Evolutionary conservation across 2,888 invertebrate genomes (phyloP), one percentile per base, ranked within the genome.

Genomic region (Leptinotarsa rubiginosa): DNA sequence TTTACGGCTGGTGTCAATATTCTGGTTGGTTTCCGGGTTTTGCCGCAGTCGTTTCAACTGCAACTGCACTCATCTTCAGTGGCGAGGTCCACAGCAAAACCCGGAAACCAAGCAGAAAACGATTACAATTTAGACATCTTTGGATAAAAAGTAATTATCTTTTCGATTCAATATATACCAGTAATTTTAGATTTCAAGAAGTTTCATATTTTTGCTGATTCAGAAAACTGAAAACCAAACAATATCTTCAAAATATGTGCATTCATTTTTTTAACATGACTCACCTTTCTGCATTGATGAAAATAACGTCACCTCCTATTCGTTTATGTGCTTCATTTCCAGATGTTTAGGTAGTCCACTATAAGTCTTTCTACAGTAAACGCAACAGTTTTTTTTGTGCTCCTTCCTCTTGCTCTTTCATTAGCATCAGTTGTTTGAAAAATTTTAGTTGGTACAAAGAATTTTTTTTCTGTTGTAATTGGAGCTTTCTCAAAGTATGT

Each of bases 301-400:
- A 65, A 65, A 65, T 65, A 65, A 65, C 5, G 47, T 65, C 65
- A 65, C 65, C 65, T 65, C 65, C 65, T 41, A 47, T 65, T 65
- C 18, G 1, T 54, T 54, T 18, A n/a, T 54, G 18, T 54, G 65
- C 7, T 65, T 47, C 65, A 65, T 65, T 65, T 47, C 41, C 31
- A 65, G 65, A 65, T 65, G 65, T 65, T 65, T 47, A 41, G 65
- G 65, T 65, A 65, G 65, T 47, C 47, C 47, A 18, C 65, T 65
- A 65, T 65, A 65, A 65, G 41, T n/a, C 47, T 47, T 65, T 41
- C 41, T 65, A 18, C 65, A 65, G 41, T 65, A 65, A 65, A 65
- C 7, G 65, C 65, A 47, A 41, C 41, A 41, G 65, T 65, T 65
- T 65, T 65, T 65, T 47, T 65, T 54, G 65, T 65, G 41, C n/a